These are phyloP conservation scores for Cyprinus carpio DNA, from an alignment of 2,113 vertebrate genomes.

Conservation along the genomic window DNA sequence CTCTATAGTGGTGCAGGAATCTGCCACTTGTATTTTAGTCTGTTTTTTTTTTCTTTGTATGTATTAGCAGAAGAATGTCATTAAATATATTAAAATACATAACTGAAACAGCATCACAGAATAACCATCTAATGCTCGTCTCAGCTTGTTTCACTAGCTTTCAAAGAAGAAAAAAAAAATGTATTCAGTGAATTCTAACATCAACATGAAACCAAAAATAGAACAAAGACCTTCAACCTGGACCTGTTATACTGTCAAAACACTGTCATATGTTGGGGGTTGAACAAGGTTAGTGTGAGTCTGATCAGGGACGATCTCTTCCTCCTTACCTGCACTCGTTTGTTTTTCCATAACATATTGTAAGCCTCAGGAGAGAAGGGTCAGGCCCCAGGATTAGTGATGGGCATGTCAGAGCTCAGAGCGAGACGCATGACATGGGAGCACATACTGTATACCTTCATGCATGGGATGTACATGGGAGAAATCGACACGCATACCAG, in stretches of 20 bases:
- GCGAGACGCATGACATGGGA: conserved; percentile 20
- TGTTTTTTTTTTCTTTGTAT: neutral
- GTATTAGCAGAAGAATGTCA: neutral
- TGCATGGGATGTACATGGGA: conserved; percentile 55
- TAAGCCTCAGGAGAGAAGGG: conserved; percentile 89
- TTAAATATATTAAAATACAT: too few species aligned
- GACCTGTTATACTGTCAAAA: neutral
- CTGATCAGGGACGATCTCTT: conserved; percentile 59
- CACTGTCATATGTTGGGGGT: neutral
- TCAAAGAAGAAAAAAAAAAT: neutral
- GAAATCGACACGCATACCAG: conserved; percentile 36
- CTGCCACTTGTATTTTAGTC: neutral
- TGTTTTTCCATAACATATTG: conserved; percentile 94
- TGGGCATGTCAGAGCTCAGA: conserved; percentile 59
- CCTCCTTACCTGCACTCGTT: conserved; percentile 86
- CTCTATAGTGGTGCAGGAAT: too few species aligned
- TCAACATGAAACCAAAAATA: neutral
- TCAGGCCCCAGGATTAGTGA: conserved; percentile 85
- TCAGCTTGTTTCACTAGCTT: neutral
- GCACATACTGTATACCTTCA: conserved; percentile 63
- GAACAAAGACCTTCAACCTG: neutral
- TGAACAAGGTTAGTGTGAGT: conserved; percentile 27
- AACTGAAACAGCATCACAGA: neutral
- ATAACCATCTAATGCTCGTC: neutral
- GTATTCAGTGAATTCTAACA: neutral